Evolutionary conservation across 2,888 invertebrate genomes (phyloP), one percentile per base, ranked within the genome.

Genomic region (Plebejus anna): DNA sequence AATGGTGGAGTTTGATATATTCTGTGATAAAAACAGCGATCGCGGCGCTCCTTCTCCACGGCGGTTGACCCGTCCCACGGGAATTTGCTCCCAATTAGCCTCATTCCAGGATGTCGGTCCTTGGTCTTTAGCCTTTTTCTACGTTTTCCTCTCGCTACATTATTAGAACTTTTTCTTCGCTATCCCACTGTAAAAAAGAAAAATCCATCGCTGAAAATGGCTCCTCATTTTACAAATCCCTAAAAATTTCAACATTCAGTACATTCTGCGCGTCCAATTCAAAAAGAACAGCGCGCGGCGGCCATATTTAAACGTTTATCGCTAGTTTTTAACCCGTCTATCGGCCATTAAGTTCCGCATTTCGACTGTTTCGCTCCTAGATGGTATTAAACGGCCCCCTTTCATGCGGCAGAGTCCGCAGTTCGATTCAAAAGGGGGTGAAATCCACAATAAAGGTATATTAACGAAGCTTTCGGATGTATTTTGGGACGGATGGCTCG

Each of bases 401-500:
- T 78, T 78, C 79, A 78, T 78, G 77, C 78, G 75, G 79, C 80
- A 78, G 72, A 78, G 77, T 80, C 80, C 79, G 80, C 79, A 79
- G 79, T 79, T 79, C 77, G 79, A 78, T 80, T 80, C 78, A 80
- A 81, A 81, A 79, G 79, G 80, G 80, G 79, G 77, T 78, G 78
- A 79, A 81, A 79, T 79, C 79, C 78, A 79, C 79, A 80, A 80
- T 81, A 81, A 81, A 80, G 79, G 78, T 75, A 79, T 81, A 82
- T 81, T 81, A 81, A 81, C 80, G 80, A 79, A 79, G 80, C 80
- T 80, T 78, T 79, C 73, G 77, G 77, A 79, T 80, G 82, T 83
- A 84, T 84, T 86, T 86, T 81, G 84, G 83, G 83, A 80, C 83
- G 83, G 82, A 85, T 86, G 83, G 87, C 88, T 85, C 83, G 85